Base-by-base conservation (phyloP, 1,140 invertebrate species). In the Penaeus japonicus region DNA sequence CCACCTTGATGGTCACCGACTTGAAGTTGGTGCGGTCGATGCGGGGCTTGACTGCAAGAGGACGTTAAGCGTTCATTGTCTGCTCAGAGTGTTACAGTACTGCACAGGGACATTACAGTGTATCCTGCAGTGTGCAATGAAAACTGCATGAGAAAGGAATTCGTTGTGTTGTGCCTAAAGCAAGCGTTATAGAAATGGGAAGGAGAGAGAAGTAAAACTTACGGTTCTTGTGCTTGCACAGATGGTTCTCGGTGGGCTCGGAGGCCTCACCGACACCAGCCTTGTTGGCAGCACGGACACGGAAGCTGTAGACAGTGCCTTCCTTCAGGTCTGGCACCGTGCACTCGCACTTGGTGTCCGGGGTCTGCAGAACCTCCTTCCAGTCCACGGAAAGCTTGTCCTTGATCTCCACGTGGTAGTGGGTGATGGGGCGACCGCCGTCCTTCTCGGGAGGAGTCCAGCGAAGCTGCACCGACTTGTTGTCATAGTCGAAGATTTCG, bases 361-460 rank as follows among this genome's bases (percentile, higher is more conserved):
- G 93, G 0, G 97, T 98, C 92, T 97, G 97, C 1, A 94, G 93
- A 18, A 97, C 96, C 94, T 98, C 96, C 39, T 94, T 93, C 97
- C 97, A 99, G 84, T 98, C 97, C 7, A 89, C 22, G 20, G 95
- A 27, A 96, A 94, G 91, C 93, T 99, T 99, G 92, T 99, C 97
- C 92, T 98, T 99, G 94, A 97, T 97, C 94, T 99, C 98, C 77
- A 99, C 95, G 32, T 98, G 95, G 91, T 99, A 99, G 91, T 98
- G 96, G 78, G 95, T 95, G 89, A 99, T 97, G n/a, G 98, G 96
- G 89, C 98, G 95, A 35, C 99, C 98, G 92, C 98, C 98, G 92
- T 99, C 97, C 89, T 94, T 96, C 47, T 95, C 95, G 20, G 98
- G 98, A 91, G 96, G 95, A 70, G 95, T 94, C 98, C 98, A 99